These are phyloP conservation scores for Sesia bembeciformis DNA, from an alignment of 2,888 invertebrate genomes.

Conservation along the genomic window DNA sequence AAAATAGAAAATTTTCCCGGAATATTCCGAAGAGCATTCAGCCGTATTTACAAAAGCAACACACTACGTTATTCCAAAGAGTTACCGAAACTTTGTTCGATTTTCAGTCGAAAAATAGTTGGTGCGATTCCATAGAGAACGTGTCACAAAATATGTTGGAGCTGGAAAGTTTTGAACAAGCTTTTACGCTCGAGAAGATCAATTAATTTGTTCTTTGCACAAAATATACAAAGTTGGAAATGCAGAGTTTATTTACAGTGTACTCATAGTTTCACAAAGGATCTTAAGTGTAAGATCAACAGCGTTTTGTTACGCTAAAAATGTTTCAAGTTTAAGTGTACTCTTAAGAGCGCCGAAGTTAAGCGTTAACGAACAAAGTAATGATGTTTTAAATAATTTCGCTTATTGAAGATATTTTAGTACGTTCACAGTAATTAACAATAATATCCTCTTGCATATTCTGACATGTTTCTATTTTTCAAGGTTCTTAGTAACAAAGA, in stretches of 20 bases:
- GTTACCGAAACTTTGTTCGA: background rate
- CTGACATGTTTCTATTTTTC: no score
- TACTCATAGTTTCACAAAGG: background rate
- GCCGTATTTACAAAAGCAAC: background rate
- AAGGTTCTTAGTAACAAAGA: no score
- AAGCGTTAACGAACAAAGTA: no score
- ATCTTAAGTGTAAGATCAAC: no score
- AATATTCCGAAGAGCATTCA: background rate
- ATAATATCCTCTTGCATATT: no score
- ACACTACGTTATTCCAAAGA: background rate
- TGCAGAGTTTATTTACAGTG: background rate
- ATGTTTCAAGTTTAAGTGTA: no score
- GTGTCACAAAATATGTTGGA: constrained; percentile 23
- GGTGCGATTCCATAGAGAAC: background rate
- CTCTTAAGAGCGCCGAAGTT: no score
- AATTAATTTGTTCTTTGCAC: constrained; percentile 16
- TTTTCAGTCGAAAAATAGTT: background rate
- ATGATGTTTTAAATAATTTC: no score
- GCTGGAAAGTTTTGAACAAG: constrained; percentile 21
- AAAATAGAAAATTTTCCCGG: background rate
- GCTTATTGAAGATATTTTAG: no score
- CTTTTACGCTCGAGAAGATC: constrained; percentile 17
- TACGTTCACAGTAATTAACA: no score
- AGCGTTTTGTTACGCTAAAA: no score
- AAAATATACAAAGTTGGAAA: background rate